Evolutionary conservation across 2,113 vertebrate genomes (phyloP).

Genomic region (Epinephelus cyanopodus): DNA sequence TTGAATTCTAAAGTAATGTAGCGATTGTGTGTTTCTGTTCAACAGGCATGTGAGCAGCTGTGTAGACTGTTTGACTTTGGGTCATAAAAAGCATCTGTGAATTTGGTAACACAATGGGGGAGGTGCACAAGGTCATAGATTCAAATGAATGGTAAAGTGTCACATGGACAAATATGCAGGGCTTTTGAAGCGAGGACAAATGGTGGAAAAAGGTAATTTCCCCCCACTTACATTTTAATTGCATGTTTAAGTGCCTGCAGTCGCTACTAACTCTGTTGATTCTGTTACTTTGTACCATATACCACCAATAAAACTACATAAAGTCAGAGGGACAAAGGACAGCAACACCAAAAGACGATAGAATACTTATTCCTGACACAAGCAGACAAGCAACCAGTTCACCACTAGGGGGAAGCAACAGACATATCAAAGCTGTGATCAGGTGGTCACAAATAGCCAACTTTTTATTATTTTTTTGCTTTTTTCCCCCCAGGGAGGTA

Average conservation of each 20-base stretch:
- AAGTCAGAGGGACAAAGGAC: neutral
- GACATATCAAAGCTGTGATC: neutral
- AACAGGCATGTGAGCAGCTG: neutral
- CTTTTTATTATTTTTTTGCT: too few species aligned
- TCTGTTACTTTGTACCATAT: neutral
- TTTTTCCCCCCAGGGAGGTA: too few species aligned
- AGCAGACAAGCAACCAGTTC: neutral
- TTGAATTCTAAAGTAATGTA: neutral
- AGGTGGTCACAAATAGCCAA: neutral
- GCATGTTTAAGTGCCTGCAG: neutral
- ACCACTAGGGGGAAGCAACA: conserved; percentile 42
- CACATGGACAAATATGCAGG: neutral
- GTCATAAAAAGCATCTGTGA: neutral
- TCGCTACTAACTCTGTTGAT: neutral
- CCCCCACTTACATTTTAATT: neutral
- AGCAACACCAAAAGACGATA: too few species aligned
- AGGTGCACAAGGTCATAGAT: neutral
- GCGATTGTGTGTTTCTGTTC: neutral
- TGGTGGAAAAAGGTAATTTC: neutral
- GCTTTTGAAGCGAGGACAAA: neutral
- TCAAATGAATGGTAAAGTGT: neutral
- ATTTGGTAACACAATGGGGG: neutral
- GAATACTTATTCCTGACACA: neutral
- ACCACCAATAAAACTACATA: neutral
- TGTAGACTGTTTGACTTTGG: neutral